Base-by-base conservation (phyloP, 2,888 invertebrate species). In the Scaptomyza parva region DNA sequence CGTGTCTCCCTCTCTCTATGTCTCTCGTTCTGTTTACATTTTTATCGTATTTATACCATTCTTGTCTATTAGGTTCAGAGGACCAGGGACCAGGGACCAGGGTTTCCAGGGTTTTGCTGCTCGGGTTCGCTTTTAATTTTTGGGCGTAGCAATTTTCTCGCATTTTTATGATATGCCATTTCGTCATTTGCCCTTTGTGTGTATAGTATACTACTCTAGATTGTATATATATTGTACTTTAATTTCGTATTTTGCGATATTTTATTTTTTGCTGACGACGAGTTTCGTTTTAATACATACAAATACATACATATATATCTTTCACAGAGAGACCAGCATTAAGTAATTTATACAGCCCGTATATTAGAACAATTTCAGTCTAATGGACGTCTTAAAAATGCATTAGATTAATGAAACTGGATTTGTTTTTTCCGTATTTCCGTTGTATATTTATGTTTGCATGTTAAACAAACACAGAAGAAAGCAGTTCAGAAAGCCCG, bases 101-200 rank as follows among this genome's bases (percentile, higher is more conserved):
- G 4, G 4, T 7, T 24, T 7, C 24, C 24, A 28, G 9, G 17
- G 8, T 37, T 58, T 22, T 39, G 22, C 33, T 45, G 33, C 17
- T 50, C 54, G 51, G 44, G 55, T 43, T 54, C 48, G 64, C 66
- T 71, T 83, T 81, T 69, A 70, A 85, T 86, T 84, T 83, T 67
- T 73, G 87, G 82, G 76, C 76, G 78, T 81, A 73, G 70, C 75
- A 78, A 71, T 71, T 81, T 79, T 65, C 69, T 73, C 65, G 65
- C 50, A 66, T 63, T 64, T 83, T 86, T 84, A 80, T 81, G 66
- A 60, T 84, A 67, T 84, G 87, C 74, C 65, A 76, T 70, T 86
- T 69, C 60, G 65, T 68, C 78, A 69, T 78, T 80, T 41, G 5
- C 40, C 48, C 57, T 39, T 47, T 75, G 7, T 61, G 26, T 55